Evolutionary conservation across 2,113 vertebrate species (phyloP).

Genomic region (Nycticorax nycticorax): DNA sequence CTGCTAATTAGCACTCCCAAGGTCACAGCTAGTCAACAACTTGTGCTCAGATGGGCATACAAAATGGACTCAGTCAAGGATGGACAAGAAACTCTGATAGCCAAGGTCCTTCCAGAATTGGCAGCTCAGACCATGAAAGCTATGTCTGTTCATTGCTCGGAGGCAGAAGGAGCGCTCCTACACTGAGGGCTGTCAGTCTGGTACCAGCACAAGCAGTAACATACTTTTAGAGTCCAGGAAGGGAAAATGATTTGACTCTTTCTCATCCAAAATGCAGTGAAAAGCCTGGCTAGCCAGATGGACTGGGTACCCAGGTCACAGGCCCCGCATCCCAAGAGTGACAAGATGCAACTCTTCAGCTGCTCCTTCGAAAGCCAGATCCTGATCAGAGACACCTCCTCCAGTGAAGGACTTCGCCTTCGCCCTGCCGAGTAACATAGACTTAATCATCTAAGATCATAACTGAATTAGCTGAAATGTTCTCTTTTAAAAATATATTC

Average conservation of each 20-base stretch:
- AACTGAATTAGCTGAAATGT: neutral
- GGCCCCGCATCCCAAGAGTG: neutral
- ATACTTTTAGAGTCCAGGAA: neutral
- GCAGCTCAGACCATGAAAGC: neutral
- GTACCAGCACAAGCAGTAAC: neutral
- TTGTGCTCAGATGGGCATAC: neutral
- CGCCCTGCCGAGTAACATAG: neutral
- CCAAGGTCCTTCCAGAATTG: neutral
- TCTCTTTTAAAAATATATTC: neutral
- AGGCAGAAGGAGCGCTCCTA: neutral
- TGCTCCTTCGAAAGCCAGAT: neutral
- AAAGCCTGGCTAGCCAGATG: neutral
- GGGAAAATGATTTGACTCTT: neutral
- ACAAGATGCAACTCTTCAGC: neutral
- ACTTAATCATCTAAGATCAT: neutral
- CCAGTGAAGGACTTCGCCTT: neutral
- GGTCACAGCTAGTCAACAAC: neutral
- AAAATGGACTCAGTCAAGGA: neutral
- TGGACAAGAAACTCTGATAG: neutral
- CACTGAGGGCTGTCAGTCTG: neutral
- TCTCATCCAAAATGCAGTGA: neutral
- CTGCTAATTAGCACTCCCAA: neutral
- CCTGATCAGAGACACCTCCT: neutral
- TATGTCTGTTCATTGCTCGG: neutral
- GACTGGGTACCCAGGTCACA: neutral